Evolutionary conservation across 2,888 invertebrate species (phyloP).

Genomic region (Volucella inflata): DNA sequence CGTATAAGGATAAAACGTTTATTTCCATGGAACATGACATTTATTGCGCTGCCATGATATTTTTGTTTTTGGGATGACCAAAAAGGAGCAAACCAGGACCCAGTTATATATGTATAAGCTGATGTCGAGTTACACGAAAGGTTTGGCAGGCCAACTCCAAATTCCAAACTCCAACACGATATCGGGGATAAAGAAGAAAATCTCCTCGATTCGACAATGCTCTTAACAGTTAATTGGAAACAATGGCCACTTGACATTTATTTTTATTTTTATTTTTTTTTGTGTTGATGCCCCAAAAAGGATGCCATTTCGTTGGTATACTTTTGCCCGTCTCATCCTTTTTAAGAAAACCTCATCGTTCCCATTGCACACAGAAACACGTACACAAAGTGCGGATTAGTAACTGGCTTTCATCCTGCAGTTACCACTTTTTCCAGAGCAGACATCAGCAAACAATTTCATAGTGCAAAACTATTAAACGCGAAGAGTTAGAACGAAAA

Average conservation of each 20-base stretch:
- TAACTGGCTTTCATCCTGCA: slow-evolving; percentile 38
- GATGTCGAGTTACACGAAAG: background rate
- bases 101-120: too few relatives aligned
- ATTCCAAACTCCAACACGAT: slow-evolving; percentile 20
- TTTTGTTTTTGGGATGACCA: too few relatives aligned
- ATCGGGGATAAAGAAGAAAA: slow-evolving; percentile 56
- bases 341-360: slow-evolving; percentile 59
- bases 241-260: slow-evolving; percentile 71
- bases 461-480: slow-evolving; percentile 68
- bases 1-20: slow-evolving; percentile 58
- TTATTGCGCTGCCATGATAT: slow-evolving; percentile 70
- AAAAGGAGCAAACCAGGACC: slow-evolving; percentile 19
- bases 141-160: slow-evolving; percentile 19
- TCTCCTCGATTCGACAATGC: slow-evolving; percentile 72
- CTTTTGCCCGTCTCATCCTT: slow-evolving; percentile 31
- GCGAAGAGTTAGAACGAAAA: slow-evolving; percentile 1
- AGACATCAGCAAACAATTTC: slow-evolving; percentile 68
- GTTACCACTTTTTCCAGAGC: slow-evolving; percentile 1
- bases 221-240: slow-evolving; percentile 75
- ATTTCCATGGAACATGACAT: slow-evolving; percentile 70
- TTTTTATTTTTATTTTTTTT: background rate
- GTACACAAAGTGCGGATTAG: slow-evolving; percentile 68
- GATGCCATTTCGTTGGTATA: background rate
- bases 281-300: slow-evolving; percentile 5
- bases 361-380: slow-evolving; percentile 27